Percentiles rank a stretch among this genome's conserved stretches.
Conservation (phyloP, 2,113 vertebrate species). For the Lethenteron reissneri region DNA sequence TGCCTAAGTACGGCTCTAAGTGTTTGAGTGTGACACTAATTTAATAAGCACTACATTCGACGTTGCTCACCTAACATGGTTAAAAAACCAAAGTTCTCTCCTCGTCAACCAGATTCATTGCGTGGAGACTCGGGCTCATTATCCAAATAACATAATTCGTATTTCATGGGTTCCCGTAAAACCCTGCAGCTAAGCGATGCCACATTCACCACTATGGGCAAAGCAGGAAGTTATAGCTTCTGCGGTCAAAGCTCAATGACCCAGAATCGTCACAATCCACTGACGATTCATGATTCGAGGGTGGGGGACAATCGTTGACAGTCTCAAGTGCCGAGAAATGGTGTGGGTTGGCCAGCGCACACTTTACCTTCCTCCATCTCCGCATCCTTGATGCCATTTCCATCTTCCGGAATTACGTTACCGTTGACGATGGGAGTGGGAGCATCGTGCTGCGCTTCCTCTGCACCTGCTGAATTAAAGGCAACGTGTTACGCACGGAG, state of each 20-base stretch:
- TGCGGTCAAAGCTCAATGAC: not conserved
- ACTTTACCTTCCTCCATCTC: conserved; percentile 96
- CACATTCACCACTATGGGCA: not conserved
- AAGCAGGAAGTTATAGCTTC: not conserved
- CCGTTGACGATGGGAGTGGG: conserved; percentile 93
- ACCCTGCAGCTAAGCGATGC: not conserved
- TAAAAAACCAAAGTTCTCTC: too few relatives aligned
- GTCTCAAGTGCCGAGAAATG: too few relatives aligned
- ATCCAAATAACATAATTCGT: too few relatives aligned
- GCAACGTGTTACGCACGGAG: not conserved
- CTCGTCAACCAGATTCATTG: too few relatives aligned
- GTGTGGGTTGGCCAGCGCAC: too few relatives aligned
- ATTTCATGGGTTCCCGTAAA: not conserved
- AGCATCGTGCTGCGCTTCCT: conserved; percentile 18
- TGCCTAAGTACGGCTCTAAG: too few relatives aligned
- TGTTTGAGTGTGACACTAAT: too few relatives aligned
- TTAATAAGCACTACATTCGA: too few relatives aligned
- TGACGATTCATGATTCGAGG: not conserved
- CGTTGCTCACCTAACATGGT: too few relatives aligned
- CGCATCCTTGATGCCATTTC: conserved; percentile 84
- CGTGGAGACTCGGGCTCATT: too few relatives aligned
- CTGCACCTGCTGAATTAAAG: conserved; percentile 2
- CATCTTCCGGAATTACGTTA: conserved; percentile 87
- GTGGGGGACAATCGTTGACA: not conserved
- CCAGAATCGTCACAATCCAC: not conserved